Base-by-base conservation (phyloP, 2,888 invertebrate genomes). In the Cosmia trapezina region DNA sequence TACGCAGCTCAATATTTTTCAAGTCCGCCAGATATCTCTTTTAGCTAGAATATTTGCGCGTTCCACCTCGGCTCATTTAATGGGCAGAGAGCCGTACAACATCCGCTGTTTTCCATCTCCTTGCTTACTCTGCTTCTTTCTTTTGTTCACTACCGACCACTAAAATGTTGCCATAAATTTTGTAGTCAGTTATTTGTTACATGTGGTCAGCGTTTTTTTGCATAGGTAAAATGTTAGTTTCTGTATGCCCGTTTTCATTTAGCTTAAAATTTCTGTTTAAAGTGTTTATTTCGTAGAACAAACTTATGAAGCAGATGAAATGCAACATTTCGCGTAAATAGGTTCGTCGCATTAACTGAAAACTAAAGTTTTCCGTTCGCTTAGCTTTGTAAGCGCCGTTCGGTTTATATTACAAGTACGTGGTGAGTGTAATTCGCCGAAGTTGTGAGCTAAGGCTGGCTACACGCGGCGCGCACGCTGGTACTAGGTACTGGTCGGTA, bases 71-170 rank as follows among this genome's bases (percentile, higher is more conserved):
- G 88, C 88, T 89, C 89, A 87, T 90, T 92, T 93, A 93, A 93
- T 92, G 92, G 93, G 89, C 86, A 91, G 89, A 84, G 86, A 88
- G 88, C 88, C 87, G 89, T 88, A 89, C 90, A 90, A 91, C 91
- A 91, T 92, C 91, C 92, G 91, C 89, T 91, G 86, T 92, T 93
- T 93, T 91, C 90, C 89, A 90, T 91, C 90, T 90, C 80, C 89
- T 89, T 90, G 89, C 88, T 91, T 91, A 89, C 87, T 84, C 76
- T 87, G 85, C 83, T 89, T 88, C 86, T 83, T 84, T 83, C 61
- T 77, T 88, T 89, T 87, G 80, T 85, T 86, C 78, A 69, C 79
- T 65, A 74, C 76, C 54, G 69, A 78, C 81, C 84, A 83, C 79
- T 83, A 86, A 86, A 87, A 85, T 84, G 79, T 73, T 65, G 57